Percentiles rank a stretch among this genome's conserved stretches.
phyloP scores from a whole-genome alignment of 2,888 invertebrate genomes.

The Disparrhopalites patrizii region DNA sequence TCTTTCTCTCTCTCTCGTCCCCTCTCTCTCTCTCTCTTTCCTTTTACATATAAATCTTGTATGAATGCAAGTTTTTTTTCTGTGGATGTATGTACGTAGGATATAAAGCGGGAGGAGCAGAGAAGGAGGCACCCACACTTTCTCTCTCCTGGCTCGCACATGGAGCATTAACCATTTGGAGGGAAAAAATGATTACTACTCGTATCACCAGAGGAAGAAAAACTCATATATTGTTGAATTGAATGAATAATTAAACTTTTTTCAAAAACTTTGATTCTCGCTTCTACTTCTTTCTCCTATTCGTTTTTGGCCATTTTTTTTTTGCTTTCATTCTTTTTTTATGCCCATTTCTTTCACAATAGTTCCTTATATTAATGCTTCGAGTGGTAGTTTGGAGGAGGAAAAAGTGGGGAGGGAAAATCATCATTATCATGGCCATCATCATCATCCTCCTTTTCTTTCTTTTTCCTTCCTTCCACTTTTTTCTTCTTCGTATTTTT shows the following conservation, averaged over 20 bases:
- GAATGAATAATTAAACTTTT: slow-evolving; percentile 31
- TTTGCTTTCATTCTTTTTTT: not conserved
- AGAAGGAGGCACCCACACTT: not conserved
- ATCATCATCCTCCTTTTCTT: not conserved
- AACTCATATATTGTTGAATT: slow-evolving; percentile 29
- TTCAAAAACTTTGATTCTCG: slow-evolving; percentile 25
- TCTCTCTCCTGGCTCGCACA: not conserved
- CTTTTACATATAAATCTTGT: not conserved
- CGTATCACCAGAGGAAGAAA: too few species aligned
- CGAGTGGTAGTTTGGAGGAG: too few species aligned
- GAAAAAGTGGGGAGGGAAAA: not conserved
- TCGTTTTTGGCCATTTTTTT: too few species aligned
- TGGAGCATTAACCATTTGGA: not conserved
- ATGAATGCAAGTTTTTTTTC: slow-evolving; percentile 1
- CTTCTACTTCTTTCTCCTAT: not conserved
- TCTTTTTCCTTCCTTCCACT: not conserved
- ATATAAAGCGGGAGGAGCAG: too few species aligned
- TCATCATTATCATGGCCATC: too few species aligned
- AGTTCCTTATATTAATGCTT: too few species aligned
- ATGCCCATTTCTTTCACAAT: not conserved
- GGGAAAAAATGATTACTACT: slow-evolving; percentile 23
- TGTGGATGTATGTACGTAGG: too few species aligned
- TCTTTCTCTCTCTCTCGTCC: not conserved
- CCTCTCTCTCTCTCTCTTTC: too few species aligned
- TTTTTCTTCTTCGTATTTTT: not conserved